These are phyloP conservation scores for Frankliniella fusca DNA, from an alignment of 2,888 invertebrate genomes.

Conservation along the genomic window DNA sequence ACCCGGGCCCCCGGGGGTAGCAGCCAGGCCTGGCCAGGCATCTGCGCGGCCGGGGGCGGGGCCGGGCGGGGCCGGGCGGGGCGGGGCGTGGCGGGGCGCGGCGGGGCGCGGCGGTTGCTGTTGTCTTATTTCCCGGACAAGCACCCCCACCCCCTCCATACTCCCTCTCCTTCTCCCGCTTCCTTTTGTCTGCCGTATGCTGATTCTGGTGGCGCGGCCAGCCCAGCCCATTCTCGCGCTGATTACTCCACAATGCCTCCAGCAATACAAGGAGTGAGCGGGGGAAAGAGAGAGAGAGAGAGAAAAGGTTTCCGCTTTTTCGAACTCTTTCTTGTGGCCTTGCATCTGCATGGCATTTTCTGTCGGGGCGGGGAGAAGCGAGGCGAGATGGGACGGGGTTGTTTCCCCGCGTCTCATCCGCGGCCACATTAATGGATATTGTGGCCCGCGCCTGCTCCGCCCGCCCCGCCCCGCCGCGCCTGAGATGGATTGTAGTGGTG, in stretches of 20 bases:
- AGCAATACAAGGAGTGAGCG: not conserved
- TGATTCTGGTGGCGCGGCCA: too few species aligned
- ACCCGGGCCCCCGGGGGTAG: too few species aligned
- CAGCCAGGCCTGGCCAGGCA: not conserved
- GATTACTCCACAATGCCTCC: not conserved
- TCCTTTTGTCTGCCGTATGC: too few species aligned
- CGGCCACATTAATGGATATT: constrained; percentile 2
- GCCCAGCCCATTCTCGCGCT: too few species aligned
- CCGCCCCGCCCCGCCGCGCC: not conserved
- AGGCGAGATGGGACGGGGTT: not conserved
- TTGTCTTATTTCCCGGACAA: too few species aligned
- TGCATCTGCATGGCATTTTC: not conserved
- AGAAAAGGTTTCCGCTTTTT: not conserved
- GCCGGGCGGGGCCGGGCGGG: too few species aligned
- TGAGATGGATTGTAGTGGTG: not conserved
- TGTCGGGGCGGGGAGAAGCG: not conserved
- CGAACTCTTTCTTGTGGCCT: not conserved
- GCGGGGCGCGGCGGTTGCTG: too few species aligned
- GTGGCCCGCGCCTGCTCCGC: not conserved
- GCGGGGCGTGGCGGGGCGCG: not conserved
- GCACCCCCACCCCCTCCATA: too few species aligned
- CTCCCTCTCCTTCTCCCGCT: too few species aligned
- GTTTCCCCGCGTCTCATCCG: not conserved
- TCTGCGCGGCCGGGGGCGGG: too few species aligned
- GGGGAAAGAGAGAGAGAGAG: not conserved